Evolutionary conservation across 2,888 invertebrate species (phyloP).

Genomic region (Crepidodera aurea): DNA sequence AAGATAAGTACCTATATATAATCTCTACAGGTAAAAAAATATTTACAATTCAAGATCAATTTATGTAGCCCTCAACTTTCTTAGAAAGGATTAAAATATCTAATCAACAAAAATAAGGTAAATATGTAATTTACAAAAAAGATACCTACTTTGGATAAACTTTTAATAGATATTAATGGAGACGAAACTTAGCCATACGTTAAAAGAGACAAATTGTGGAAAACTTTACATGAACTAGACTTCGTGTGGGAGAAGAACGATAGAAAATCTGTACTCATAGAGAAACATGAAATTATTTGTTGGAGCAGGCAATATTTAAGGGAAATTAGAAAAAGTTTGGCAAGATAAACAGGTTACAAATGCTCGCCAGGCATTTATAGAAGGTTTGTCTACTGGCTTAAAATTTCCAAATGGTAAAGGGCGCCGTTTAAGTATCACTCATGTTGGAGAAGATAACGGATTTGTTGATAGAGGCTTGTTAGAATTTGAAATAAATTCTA

Average conservation of each 20-base stretch:
- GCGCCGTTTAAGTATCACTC: neutral
- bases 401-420: neutral
- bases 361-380: neutral
- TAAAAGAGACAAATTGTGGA: neutral
- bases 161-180: too few species aligned
- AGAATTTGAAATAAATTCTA: neutral
- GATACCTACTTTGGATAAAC: conserved; percentile 1
- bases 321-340: neutral
- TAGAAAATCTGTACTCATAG: conserved; percentile 2
- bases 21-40: too few species aligned
- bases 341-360: neutral
- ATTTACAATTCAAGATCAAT: too few species aligned
- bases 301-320: conserved; percentile 1
- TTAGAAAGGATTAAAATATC: too few species aligned
- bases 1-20: too few species aligned
- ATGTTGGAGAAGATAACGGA: neutral
- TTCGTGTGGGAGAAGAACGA: conserved; percentile 1
- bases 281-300: conserved; percentile 4
- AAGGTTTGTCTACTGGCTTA: neutral
- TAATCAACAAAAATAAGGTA: too few species aligned
- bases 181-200: neutral
- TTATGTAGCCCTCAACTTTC: too few species aligned
- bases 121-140: conserved; percentile 6
- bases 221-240: conserved; percentile 5
- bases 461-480: neutral